Percentiles rank a stretch among this genome's conserved stretches.
Conservation (phyloP, 2,113 vertebrate genomes). For the Geothlypis trichas region DNA sequence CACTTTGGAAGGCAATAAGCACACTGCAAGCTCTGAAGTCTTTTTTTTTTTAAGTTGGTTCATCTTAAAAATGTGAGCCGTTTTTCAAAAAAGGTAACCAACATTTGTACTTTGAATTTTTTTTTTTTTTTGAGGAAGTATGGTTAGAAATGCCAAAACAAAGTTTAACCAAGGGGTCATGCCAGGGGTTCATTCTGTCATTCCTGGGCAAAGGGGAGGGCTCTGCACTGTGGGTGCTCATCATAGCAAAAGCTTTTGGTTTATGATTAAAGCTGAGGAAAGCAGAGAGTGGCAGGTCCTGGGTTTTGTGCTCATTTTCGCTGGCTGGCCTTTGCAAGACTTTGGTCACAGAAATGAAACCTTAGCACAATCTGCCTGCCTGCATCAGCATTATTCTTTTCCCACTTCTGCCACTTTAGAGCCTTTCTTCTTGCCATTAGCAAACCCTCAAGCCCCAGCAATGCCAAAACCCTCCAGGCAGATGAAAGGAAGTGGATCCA, state of each 20-base stretch:
- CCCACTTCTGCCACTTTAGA: slow-evolving; percentile 32
- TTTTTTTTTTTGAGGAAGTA: not conserved
- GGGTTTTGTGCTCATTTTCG: not conserved
- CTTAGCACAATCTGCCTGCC: not conserved
- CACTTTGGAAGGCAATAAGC: not conserved
- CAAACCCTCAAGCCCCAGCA: slow-evolving; percentile 6
- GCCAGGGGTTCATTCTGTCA: not conserved
- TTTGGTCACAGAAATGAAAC: not conserved
- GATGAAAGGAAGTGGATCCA: slow-evolving; percentile 80
- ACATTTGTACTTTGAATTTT: not conserved
- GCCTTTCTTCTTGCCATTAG: slow-evolving; percentile 65
- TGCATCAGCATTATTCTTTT: slow-evolving; percentile 31
- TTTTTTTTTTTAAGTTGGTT: not conserved
- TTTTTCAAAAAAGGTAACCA: not conserved
- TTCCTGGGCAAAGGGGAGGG: not conserved
- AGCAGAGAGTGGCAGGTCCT: not conserved
- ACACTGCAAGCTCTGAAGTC: not conserved
- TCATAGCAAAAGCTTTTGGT: not conserved
- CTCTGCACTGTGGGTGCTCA: not conserved
- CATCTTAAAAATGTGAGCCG: not conserved
- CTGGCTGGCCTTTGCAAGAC: not conserved
- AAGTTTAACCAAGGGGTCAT: not conserved
- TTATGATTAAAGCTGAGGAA: not conserved
- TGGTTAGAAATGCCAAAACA: not conserved
- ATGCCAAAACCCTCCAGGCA: slow-evolving; percentile 56